Evolutionary conservation across 2,113 vertebrate genomes (phyloP), one percentile per base, ranked within the genome.

Genomic region (Phyllostomus discolor): DNA sequence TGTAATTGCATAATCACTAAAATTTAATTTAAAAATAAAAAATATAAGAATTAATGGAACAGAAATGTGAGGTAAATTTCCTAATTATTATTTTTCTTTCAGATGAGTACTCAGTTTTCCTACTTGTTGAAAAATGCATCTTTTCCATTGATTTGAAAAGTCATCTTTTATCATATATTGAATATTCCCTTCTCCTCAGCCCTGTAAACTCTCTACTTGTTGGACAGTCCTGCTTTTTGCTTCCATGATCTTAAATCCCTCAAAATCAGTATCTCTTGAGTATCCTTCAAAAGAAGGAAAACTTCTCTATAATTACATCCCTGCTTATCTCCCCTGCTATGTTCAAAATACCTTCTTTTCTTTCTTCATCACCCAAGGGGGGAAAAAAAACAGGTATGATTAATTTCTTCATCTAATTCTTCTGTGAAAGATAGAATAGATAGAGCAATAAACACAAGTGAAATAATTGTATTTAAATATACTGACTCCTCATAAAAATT

Each of bases 321-420:
- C 17, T 82, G 48, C 46, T 66, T 87, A 80, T 95, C 86, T 87
- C 6, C 46, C 10, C 19, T 48, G 9, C 38, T 41, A 94, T 26
- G 33, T 64, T 28, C 7, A 80, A 79, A 93, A 95, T 88, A 38
- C 41, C 41, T 91, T 96, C 86, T 67, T 83, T 96, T 91, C 64
- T 92, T 97, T 83, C 26, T 33, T 93, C 16, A 62, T 84, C 35
- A 89, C 85, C 46, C 62, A 73, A 24, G 22, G 78, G 82, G 54
- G 95, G 89, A 95, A 88, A 88, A 67, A 95, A 94, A 95, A 81
- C 3, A 76, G 14, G 10, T 52, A 75, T 91, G 67, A 96, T 95
- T 78, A 89, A 96, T 83, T 76, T 67, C 33, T 95, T 78, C 75
- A 90, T 82, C 87, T 89, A 89, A 88, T 79, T 89, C 66, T 72